These are phyloP conservation scores for Thamnaconus septentrionalis DNA, from an alignment of 2,113 vertebrate species.

Conservation along the genomic window DNA sequence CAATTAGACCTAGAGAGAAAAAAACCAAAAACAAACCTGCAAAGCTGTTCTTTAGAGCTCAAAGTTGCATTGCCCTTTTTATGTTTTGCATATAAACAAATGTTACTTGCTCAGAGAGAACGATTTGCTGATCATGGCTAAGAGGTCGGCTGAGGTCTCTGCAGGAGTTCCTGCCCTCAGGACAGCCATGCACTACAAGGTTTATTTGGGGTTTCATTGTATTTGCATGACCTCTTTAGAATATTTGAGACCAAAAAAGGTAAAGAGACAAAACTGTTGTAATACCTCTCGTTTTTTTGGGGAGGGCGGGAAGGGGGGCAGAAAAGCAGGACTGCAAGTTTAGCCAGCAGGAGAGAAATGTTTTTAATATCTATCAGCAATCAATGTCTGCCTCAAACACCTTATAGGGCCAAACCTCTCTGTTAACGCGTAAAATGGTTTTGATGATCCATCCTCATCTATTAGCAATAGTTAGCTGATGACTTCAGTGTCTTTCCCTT, in stretches of 20 bases:
- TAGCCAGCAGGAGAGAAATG: conserved; percentile 2
- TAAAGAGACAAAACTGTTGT: conserved; percentile 55
- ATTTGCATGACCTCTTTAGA: conserved; percentile 47
- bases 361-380: neutral
- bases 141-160: conserved; percentile 13
- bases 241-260: conserved; percentile 22
- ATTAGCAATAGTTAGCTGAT: neutral
- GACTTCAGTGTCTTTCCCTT: conserved; percentile 2
- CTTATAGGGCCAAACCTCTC: conserved; percentile 7
- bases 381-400: conserved; percentile 34
- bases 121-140: too few species aligned
- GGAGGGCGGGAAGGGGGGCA: conserved; percentile 33
- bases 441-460: too few species aligned
- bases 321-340: conserved; percentile 8
- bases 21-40: too few species aligned
- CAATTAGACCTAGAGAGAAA: too few species aligned
- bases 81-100: too few species aligned
- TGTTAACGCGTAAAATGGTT: too few species aligned
- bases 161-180: conserved; percentile 26
- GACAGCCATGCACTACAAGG: conserved; percentile 26
- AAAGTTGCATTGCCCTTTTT: too few species aligned
- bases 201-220: conserved; percentile 57
- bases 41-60: too few species aligned
- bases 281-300: conserved; percentile 41
- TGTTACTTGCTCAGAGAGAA: too few species aligned